Base-by-base conservation (phyloP, 2,888 invertebrate species). In the Cantharis nigra region DNA sequence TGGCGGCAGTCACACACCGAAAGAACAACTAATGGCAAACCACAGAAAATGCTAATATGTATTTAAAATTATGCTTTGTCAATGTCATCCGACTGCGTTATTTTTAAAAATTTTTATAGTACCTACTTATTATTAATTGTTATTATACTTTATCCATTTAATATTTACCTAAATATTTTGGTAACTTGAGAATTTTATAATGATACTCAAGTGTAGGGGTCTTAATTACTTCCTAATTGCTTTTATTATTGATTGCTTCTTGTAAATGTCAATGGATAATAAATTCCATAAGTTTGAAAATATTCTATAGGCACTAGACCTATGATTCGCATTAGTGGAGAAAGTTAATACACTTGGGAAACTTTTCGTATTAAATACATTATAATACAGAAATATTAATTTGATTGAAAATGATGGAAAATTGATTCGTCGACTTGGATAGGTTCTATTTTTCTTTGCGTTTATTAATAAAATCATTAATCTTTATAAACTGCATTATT, bases 161-260 rank as follows among this genome's bases (percentile, higher is more conserved):
- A 26, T 49, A 49, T n/a, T n/a, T 49, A 49, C n/a, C 7, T n/a
- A 49, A 49, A 49, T 49, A 49, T 49, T 49, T 49, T 49, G 49
- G 49, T 9, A 67, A 67, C 65, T 67, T 67, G 65, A 67, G 65
- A 23, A 26, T 26, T 67, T 65, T 67, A 26, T 67, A 67, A 67
- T 67, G 65, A 26, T 9, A 67, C 26, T 18, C 9, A 9, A 67
- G 18, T 23, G 65, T 67, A 67, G 23, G 13, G 20, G n/a, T 26
- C 65, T 67, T 67, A 67, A 67, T 67, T 20, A 67, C 65, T 67
- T 67, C 65, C 65, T 67, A 67, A 67, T 67, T 67, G 26, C 65
- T 67, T 23, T 67, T 26, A 67, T n/a, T 67, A 26, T 67, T 67
- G 65, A 67, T 67, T 67, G 49, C 49, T 49, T 67, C 9, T 67